phyloP scores from a whole-genome alignment of 2,888 invertebrate species.

The Calameuta idolon region DNA sequence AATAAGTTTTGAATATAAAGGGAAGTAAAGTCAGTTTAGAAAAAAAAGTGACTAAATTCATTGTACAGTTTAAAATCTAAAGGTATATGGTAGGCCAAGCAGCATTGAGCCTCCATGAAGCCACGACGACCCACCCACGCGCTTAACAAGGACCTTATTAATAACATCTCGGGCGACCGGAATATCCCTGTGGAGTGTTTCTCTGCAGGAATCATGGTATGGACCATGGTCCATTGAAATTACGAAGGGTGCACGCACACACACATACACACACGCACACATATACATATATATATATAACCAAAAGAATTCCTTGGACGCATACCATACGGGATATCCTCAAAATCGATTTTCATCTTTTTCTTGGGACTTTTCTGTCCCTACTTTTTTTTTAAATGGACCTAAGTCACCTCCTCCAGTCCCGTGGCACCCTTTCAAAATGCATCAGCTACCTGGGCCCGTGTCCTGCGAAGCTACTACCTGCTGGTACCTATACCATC shows the following conservation, averaged over 20 bases:
- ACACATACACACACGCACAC: neutral
- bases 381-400: slow-evolving; percentile 12
- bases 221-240: slow-evolving; percentile 40
- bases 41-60: neutral
- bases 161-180: slow-evolving; percentile 41
- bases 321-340: slow-evolving; percentile 18
- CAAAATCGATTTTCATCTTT: slow-evolving; percentile 25
- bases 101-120: neutral
- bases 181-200: slow-evolving; percentile 48
- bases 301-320: slow-evolving; percentile 39
- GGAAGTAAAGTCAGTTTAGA: neutral
- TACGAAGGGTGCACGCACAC: slow-evolving; percentile 18
- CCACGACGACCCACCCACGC: slow-evolving; percentile 3
- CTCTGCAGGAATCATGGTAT: slow-evolving; percentile 45
- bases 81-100: neutral
- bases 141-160: slow-evolving; percentile 28
- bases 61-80: neutral
- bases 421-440: slow-evolving; percentile 19
- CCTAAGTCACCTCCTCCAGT: slow-evolving; percentile 11
- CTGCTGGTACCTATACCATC: slow-evolving; percentile 5
- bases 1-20: neutral
- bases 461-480: slow-evolving; percentile 13
- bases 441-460: slow-evolving; percentile 6
- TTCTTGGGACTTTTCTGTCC: neutral
- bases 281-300: slow-evolving; percentile 26